A percentile compares a stretch with the other conserved stretches of the same genome.
Evolutionary conservation across 2,113 vertebrate genomes (phyloP).

Genomic region (Brachyhypopomus gauderio): DNA sequence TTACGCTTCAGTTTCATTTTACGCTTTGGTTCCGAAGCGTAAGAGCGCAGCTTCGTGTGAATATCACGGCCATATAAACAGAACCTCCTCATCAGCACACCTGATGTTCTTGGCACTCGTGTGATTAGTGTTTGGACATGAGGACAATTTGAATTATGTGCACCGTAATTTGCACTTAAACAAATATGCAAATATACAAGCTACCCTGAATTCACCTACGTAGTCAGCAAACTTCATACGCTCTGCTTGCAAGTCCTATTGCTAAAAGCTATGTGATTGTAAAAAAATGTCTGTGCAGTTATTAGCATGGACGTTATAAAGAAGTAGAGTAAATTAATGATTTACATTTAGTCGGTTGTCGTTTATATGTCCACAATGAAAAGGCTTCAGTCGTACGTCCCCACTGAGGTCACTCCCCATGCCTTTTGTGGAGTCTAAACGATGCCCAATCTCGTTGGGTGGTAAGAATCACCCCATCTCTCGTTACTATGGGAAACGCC

Average conservation of each 20-base stretch:
- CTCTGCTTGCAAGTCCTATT: not conserved
- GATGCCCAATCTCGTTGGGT: constrained; percentile 73
- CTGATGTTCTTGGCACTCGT: not conserved
- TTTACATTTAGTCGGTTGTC: not conserved
- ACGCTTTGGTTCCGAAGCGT: no score
- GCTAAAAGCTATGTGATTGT: not conserved
- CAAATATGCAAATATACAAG: constrained; percentile 58
- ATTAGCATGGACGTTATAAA: not conserved
- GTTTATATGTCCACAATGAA: constrained; percentile 48
- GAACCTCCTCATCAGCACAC: not conserved
- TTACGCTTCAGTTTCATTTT: no score
- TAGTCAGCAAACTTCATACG: no score
- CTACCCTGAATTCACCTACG: constrained; percentile 39
- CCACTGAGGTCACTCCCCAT: constrained; percentile 71
- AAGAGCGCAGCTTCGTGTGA: no score
- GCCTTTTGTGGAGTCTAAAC: constrained; percentile 65
- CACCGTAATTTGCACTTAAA: constrained; percentile 19
- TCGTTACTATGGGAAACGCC: constrained; percentile 72
- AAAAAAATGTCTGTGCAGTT: not conserved
- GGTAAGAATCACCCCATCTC: constrained; percentile 70
- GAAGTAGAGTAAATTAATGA: not conserved
- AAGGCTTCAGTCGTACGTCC: constrained; percentile 62
- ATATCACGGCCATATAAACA: no score
- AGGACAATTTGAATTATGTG: constrained; percentile 6
- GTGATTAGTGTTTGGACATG: not conserved